phyloP scores from a whole-genome alignment of 2,113 vertebrate genomes.

The Myotis lucifugus region DNA sequence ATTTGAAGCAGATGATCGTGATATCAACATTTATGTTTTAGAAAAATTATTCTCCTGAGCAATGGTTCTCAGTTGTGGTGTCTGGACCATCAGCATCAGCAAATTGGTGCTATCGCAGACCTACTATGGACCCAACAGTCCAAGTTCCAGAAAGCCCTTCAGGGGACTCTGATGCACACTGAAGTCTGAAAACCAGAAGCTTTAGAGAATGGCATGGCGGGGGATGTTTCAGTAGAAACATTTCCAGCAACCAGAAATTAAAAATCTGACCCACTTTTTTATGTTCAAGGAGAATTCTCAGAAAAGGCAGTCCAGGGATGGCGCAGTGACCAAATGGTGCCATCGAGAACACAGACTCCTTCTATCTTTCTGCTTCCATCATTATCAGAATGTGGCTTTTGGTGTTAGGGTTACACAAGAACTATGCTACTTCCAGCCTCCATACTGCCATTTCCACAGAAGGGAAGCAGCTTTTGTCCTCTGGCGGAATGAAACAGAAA shows the following conservation, averaged over 20 bases:
- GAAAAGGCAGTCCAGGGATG: neutral
- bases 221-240: neutral
- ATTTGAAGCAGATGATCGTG: neutral
- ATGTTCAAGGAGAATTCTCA: neutral
- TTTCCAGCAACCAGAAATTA: neutral
- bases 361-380: neutral
- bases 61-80: neutral
- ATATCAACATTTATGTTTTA: neutral
- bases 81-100: neutral
- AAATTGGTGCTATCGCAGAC: neutral
- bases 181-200: neutral
- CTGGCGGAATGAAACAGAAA: neutral
- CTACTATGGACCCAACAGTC: neutral
- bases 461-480: neutral
- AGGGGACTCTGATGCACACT: neutral
- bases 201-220: neutral
- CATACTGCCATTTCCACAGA: neutral
- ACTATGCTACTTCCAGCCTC: neutral
- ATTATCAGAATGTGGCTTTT: neutral
- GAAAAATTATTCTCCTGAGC: neutral
- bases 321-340: neutral
- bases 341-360: neutral
- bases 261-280: neutral
- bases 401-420: neutral
- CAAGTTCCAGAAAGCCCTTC: neutral